Percentiles rank a stretch among this genome's conserved stretches.
These are phyloP conservation scores for Cochlearius cochlearius DNA, from an alignment of 2,113 vertebrate species.

Conservation along the genomic window DNA sequence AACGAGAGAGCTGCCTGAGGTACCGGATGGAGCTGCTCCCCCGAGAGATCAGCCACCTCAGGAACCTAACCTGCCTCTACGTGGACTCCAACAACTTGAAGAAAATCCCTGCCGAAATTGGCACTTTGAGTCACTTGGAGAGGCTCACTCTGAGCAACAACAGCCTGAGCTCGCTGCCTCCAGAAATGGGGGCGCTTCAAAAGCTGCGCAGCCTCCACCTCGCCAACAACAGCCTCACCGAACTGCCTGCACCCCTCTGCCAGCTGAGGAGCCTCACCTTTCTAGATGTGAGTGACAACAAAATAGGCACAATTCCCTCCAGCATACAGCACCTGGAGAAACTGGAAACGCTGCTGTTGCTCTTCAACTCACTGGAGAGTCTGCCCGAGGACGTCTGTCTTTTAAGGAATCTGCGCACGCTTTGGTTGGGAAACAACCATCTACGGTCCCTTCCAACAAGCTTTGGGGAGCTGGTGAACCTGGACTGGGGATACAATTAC, in stretches of 20 bases:
- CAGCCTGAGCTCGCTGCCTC: slow-evolving; percentile 8
- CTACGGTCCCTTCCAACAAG: slow-evolving; percentile 11
- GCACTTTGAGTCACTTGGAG: slow-evolving; percentile 30
- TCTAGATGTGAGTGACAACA: slow-evolving; percentile 62
- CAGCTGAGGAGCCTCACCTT: slow-evolving; percentile 52
- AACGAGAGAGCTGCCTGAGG: slow-evolving; percentile 51
- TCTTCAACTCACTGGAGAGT: slow-evolving; percentile 36
- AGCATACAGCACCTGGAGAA: slow-evolving; percentile 32
- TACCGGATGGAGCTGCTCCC: slow-evolving; percentile 52
- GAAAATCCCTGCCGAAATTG: slow-evolving; percentile 45
- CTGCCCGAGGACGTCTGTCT: slow-evolving; percentile 33
- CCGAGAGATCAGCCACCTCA: slow-evolving; percentile 7
- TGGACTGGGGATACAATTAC: slow-evolving; percentile 52
- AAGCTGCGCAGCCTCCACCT: slow-evolving; percentile 63
- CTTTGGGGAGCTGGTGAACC: slow-evolving; percentile 48
- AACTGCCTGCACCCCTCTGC: slow-evolving; percentile 51
- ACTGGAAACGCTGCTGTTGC: slow-evolving; percentile 35
- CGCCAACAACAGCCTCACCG: slow-evolving; percentile 47
- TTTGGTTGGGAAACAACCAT: slow-evolving; percentile 62
- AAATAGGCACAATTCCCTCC: slow-evolving; percentile 16
- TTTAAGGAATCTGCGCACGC: not conserved
- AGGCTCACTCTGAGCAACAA: slow-evolving; percentile 67
- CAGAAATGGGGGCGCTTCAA: slow-evolving; percentile 39
- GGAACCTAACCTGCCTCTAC: slow-evolving; percentile 46
- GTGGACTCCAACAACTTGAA: slow-evolving; percentile 63